Base-by-base conservation (phyloP, 2,797 vertebrate genomes). In the Columba guinea region DNA sequence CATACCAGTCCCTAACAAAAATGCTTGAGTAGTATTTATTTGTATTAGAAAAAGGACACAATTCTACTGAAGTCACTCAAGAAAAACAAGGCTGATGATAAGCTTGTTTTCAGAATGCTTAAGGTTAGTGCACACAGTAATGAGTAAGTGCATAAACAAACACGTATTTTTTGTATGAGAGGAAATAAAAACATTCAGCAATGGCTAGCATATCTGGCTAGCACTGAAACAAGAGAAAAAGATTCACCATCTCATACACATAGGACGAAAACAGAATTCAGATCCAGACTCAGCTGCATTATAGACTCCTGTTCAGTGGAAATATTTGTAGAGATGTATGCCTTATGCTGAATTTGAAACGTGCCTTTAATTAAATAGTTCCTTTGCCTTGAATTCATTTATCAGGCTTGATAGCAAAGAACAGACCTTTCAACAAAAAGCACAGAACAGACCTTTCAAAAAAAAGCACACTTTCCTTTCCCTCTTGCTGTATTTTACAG, bases 401-500 rank as follows among this genome's bases (percentile, higher is more conserved):
- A 70, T 82, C 74, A 94, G 30, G 56, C 58, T 32, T 28, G 39
- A 24, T 55, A 62, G 75, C 88, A 86, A 91, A 89, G 83, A 92
- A 41, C 22, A 94, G 84, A 79, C 85, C 69, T 96, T 89, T 74
- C 70, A 90, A 83, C 52, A 96, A 96, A 89, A 55, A 84, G 84
- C 44, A 94, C 41, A n/a, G 83, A 92, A 41, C 22, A 94, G 84
- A 79, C 85, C 69, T 96, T 89, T 74, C 70, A 90, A 83, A 49
- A 96, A 96, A 89, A 55, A 84, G 84, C 44, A 94, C 41, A n/a
- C 26, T 68, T 88, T 76, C 51, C 65, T 68, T 95, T 77, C 41
- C 41, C 32, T 73, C 8, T 32, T 52, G 28, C 53, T 74, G 5
- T 46, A 59, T 49, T 82, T 73, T 52, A n/a, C 30, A 35, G 4